phyloP scores from a whole-genome alignment of 2,797 vertebrate species.

The Cryptoblepharus egeriae region DNA sequence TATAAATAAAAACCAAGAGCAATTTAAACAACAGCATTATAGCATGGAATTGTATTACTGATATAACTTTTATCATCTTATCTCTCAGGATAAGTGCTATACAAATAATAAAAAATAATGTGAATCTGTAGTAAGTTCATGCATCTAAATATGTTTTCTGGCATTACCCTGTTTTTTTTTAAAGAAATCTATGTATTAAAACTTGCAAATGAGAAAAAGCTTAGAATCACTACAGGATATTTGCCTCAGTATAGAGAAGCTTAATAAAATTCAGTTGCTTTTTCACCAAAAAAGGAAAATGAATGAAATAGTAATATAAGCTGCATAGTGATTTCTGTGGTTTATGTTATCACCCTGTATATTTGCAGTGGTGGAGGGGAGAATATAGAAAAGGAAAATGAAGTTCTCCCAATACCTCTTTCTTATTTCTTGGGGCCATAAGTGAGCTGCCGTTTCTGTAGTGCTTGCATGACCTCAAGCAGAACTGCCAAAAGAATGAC shows the following conservation, averaged over 20 bases:
- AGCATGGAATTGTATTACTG: background rate
- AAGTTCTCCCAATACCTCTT: background rate
- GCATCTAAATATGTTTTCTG: background rate
- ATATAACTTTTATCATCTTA: background rate
- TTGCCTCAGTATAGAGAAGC: background rate
- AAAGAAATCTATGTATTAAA: conserved; percentile 5
- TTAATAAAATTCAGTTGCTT: conserved; percentile 13
- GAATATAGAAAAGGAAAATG: background rate
- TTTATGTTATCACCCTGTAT: conserved; percentile 11
- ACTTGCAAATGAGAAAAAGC: background rate
- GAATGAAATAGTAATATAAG: conserved; percentile 1
- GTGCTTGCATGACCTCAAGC: conserved; percentile 51
- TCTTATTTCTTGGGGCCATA: conserved; percentile 22
- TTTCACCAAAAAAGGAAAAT: too few relatives aligned
- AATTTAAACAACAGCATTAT: background rate
- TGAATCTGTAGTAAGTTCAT: background rate
- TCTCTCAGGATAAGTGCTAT: background rate
- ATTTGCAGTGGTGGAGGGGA: background rate
- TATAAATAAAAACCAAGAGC: background rate
- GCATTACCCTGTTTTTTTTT: background rate
- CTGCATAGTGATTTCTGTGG: background rate
- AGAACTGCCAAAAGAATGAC: conserved; percentile 61
- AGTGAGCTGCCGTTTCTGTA: conserved; percentile 48
- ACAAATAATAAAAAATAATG: background rate
- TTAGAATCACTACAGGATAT: conserved; percentile 23